These are phyloP conservation scores for Pipa parva DNA, from an alignment of 2,113 vertebrate genomes.

Conservation along the genomic window DNA sequence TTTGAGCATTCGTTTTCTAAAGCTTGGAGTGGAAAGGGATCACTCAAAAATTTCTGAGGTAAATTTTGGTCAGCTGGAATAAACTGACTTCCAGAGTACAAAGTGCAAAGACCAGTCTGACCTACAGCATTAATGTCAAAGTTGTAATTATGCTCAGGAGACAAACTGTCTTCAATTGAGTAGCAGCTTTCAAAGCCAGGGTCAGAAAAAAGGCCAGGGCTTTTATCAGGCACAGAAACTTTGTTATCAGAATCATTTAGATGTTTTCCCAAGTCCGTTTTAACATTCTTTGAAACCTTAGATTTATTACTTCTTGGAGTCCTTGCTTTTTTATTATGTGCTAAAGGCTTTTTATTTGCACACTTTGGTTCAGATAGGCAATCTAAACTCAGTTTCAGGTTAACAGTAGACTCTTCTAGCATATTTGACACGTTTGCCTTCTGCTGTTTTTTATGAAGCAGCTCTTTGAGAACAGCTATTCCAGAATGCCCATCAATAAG, in stretches of 20 bases:
- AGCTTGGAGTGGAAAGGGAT: slow-evolving; percentile 67
- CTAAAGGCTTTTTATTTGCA: slow-evolving; percentile 61
- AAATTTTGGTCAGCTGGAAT: slow-evolving; percentile 90
- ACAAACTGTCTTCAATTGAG: slow-evolving; percentile 90
- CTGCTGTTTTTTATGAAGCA: slow-evolving; percentile 86
- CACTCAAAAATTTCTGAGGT: slow-evolving; percentile 91
- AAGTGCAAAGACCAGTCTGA: slow-evolving; percentile 85
- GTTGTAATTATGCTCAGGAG: slow-evolving; percentile 90
- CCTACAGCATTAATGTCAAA: slow-evolving; percentile 94
- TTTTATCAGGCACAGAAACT: slow-evolving; percentile 67
- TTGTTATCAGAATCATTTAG: slow-evolving; percentile 58
- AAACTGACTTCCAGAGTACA: slow-evolving; percentile 90
- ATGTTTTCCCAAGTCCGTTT: slow-evolving; percentile 64
- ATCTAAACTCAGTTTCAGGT: slow-evolving; percentile 52
- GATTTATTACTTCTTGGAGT: slow-evolving; percentile 70
- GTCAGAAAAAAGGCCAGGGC: slow-evolving; percentile 77
- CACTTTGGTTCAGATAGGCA: slow-evolving; percentile 61
- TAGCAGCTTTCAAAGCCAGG: slow-evolving; percentile 88
- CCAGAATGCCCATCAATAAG: slow-evolving; percentile 78
- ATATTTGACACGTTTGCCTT: slow-evolving; percentile 62
- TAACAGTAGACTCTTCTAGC: slow-evolving; percentile 53
- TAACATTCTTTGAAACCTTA: slow-evolving; percentile 66
- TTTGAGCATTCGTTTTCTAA: slow-evolving; percentile 62
- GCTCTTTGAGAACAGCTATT: slow-evolving; percentile 85
- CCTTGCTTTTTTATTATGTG: slow-evolving; percentile 71